Percentiles rank a stretch among this genome's conserved stretches.
phyloP scores from a whole-genome alignment of 2,888 invertebrate genomes.

The Macropis europaea region DNA sequence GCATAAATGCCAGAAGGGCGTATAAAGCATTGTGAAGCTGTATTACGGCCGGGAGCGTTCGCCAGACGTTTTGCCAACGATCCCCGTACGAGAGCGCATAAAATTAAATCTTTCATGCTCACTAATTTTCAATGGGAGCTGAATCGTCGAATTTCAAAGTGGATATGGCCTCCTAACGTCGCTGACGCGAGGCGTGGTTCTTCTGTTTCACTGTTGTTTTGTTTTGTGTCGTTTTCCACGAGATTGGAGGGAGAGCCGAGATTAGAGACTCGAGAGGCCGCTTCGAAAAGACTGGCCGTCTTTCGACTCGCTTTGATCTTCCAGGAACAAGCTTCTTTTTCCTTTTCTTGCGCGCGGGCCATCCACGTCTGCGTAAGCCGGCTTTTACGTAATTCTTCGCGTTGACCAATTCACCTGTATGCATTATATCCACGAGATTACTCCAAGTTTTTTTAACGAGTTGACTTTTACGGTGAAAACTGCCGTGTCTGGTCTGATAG shows the following conservation, averaged over 20 bases:
- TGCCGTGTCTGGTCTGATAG: no score
- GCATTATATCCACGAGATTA: no score
- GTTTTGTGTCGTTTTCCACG: constrained; percentile 23
- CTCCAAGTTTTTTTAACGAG: no score
- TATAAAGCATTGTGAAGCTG: constrained; percentile 23
- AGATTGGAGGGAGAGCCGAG: constrained; percentile 42
- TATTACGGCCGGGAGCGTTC: constrained; percentile 8
- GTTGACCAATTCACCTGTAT: no score
- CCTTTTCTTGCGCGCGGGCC: constrained; percentile 21
- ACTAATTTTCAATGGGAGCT: constrained; percentile 37
- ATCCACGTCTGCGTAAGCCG: neutral
- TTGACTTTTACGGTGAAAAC: no score
- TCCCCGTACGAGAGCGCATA: constrained; percentile 3
- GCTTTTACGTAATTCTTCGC: constrained; percentile 4
- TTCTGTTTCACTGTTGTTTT: no score
- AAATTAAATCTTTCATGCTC: constrained; percentile 52
- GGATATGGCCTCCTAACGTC: constrained; percentile 36
- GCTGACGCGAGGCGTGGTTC: constrained; percentile 15
- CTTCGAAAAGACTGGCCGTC: constrained; percentile 5
- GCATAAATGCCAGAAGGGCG: constrained; percentile 42
- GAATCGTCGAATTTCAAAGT: constrained; percentile 36
- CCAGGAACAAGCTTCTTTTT: neutral
- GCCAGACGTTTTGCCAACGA: constrained; percentile 1
- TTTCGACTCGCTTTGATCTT: constrained; percentile 40
- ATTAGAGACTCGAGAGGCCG: constrained; percentile 32